A percentile compares a stretch with the other conserved stretches of the same genome.
These are phyloP conservation scores for Stenurella melanura DNA, from an alignment of 2,888 invertebrate genomes.

Conservation along the genomic window DNA sequence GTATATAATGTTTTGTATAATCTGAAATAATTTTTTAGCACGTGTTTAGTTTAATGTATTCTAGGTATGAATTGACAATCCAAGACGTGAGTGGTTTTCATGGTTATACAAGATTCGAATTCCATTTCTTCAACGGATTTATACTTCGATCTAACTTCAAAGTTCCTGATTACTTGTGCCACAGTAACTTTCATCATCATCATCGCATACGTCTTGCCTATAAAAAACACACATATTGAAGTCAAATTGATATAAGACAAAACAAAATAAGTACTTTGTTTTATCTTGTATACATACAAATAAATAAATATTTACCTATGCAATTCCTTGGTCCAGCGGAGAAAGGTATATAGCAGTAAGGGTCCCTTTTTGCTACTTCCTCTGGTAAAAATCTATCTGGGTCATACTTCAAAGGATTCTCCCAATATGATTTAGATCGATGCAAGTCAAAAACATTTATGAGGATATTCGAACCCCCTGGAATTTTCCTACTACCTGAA, in stretches of 20 bases:
- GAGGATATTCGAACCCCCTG: constrained; percentile 46
- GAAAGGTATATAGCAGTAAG: constrained; percentile 35
- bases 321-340: constrained; percentile 38
- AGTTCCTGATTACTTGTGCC: constrained; percentile 67
- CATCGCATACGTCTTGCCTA: constrained; percentile 66
- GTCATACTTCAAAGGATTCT: constrained; percentile 76
- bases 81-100: constrained; percentile 29
- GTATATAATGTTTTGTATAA: no score
- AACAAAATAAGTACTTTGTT: no score
- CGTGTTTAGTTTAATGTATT: background rate
- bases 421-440: constrained; percentile 75
- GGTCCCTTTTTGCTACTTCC: constrained; percentile 62
- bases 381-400: constrained; percentile 78
- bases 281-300: no score
- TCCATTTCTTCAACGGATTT: constrained; percentile 42
- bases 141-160: constrained; percentile 58
- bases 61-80: constrained; percentile 35
- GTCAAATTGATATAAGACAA: background rate
- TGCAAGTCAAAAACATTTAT: constrained; percentile 48
- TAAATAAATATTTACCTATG: no score
- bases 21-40: no score
- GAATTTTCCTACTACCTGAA: constrained; percentile 50
- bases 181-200: constrained; percentile 71
- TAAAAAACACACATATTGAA: constrained; percentile 52
- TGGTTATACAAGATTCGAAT: constrained; percentile 28